Base-by-base conservation (phyloP, 2,113 vertebrate genomes). In the Aldabrachelys gigantea region DNA sequence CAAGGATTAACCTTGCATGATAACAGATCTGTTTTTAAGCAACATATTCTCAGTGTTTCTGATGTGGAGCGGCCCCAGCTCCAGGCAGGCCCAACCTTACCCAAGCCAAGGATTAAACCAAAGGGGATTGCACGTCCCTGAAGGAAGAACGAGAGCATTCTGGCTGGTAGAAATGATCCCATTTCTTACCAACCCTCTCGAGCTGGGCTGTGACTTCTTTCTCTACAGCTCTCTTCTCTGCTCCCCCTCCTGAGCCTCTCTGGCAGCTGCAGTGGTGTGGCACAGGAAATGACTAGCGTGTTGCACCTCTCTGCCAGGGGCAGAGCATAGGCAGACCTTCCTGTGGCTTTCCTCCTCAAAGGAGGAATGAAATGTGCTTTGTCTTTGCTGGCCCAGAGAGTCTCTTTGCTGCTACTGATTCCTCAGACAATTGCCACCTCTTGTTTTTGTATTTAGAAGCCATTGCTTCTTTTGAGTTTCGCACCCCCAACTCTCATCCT, bases 1-100 rank as follows among this genome's bases (percentile, higher is more conserved):
- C 38, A 78, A 72, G 85, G 21, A 59, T 53, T 94, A 97, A 97
- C 92, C 69, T 88, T 95, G 91, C 96, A 96, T 92, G 96, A 91
- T 91, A 3, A 90, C 4, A 79, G 53, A 84, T 50, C 5, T 14
- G 75, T 25, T 13, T 8, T 2, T 3, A 0, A 57, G 10, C 16
- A 1, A 47, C 13, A 27, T 14, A 13, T 8, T 78, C 72, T 14
- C 72, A 44, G 10, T 44, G 75, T 47, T 16, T 27, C 25, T 25
- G 72, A 22, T 44, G 72, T 13, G 25, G 75, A 47, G 14, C 4
- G 10, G 9, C 54, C 85, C 47, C 1, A 0, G 90, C 93, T 93
- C 8, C 47, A 79, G 84, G 89, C 2, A 27, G 35, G 85, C 72
- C 6, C 88, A n/a, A 57, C 76, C 4, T 1, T 0, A 22, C 53